Conservation (phyloP, 2,888 invertebrate genomes). For the Macrophya alboannulata region DNA sequence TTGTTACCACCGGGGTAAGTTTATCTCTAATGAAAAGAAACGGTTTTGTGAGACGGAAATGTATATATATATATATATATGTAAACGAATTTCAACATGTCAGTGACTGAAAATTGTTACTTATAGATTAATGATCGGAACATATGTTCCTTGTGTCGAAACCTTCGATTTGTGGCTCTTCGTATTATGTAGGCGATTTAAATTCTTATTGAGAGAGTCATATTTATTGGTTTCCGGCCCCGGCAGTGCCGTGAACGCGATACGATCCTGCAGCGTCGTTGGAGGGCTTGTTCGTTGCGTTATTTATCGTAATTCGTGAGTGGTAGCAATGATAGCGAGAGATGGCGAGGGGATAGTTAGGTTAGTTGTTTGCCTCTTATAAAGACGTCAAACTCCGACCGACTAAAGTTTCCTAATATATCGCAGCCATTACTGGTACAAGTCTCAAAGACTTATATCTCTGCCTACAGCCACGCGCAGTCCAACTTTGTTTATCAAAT, state of each 20-base stretch:
- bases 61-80: too few relatives aligned
- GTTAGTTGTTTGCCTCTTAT: constrained; percentile 72
- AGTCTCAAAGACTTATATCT: constrained; percentile 71
- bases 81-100: neutral
- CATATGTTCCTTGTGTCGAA: neutral
- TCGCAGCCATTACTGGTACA: constrained; percentile 74
- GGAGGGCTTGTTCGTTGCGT: constrained; percentile 58
- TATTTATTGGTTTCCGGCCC: constrained; percentile 4
- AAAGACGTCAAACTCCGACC: constrained; percentile 74
- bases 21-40: neutral
- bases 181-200: neutral
- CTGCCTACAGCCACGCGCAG: constrained; percentile 56
- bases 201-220: neutral
- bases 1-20: neutral
- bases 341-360: constrained; percentile 63
- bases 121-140: neutral
- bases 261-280: constrained; percentile 23
- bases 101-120: neutral
- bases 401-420: constrained; percentile 76
- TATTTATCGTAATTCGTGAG: constrained; percentile 66
- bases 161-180: neutral
- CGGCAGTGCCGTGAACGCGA: constrained; percentile 25
- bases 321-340: constrained; percentile 67
- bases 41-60: neutral
- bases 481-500: constrained; percentile 73